Conservation (phyloP, 2,113 vertebrate genomes). For the Eurystomus gularis region DNA sequence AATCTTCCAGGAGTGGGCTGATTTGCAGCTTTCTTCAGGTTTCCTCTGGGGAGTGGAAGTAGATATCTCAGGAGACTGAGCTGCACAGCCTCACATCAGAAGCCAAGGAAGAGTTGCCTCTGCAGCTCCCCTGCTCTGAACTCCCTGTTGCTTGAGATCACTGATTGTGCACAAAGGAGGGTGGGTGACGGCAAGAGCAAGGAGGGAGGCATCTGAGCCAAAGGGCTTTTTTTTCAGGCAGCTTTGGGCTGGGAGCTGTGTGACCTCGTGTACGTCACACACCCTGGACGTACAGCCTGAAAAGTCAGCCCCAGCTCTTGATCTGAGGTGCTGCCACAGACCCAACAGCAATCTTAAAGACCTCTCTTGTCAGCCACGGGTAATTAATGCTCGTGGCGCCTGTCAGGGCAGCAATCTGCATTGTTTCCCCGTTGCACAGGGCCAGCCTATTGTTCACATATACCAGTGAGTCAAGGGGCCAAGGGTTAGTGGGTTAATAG, state of each 20-base stretch:
- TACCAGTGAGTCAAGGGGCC: background rate
- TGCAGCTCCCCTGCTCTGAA: background rate
- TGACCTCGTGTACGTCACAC: rapidly evolving
- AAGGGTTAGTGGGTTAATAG: slow-evolving; percentile 13
- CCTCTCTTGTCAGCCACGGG: background rate
- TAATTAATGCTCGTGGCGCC: background rate
- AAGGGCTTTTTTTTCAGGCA: background rate
- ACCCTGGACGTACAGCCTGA: rapidly evolving
- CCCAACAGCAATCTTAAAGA: background rate
- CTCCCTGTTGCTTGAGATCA: background rate
- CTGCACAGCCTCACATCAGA: background rate
- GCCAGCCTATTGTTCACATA: background rate
- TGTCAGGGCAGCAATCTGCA: background rate
- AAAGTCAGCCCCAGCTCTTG: background rate
- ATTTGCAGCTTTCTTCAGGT: background rate
- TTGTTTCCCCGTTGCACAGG: background rate
- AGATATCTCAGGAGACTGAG: background rate
- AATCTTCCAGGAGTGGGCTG: background rate
- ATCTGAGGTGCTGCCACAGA: background rate
- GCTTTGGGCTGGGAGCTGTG: background rate
- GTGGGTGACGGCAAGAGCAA: background rate
- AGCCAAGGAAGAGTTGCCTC: background rate
- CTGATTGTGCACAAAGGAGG: rapidly evolving
- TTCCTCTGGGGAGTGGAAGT: background rate
- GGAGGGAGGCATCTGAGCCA: background rate